Evolutionary conservation across 2,888 invertebrate species (phyloP).

Genomic region (Salpingus planirostris): DNA sequence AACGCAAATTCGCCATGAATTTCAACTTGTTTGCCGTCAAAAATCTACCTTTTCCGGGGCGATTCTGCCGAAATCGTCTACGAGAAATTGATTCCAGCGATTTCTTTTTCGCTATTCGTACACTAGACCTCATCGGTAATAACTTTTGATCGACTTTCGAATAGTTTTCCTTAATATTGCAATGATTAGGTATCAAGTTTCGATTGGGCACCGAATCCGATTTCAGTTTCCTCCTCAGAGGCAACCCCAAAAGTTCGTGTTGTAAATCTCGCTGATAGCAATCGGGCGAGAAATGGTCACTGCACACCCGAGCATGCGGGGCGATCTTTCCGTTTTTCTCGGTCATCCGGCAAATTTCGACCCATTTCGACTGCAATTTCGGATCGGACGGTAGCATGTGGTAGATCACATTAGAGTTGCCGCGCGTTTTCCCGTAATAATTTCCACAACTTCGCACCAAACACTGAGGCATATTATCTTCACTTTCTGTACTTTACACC

Average conservation of each 20-base stretch:
- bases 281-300: constrained; percentile 44
- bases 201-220: constrained; percentile 42
- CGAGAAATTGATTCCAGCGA: constrained; percentile 28
- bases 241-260: constrained; percentile 47
- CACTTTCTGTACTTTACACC: too few species aligned
- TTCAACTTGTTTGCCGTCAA: constrained; percentile 24
- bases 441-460: constrained; percentile 46
- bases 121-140: constrained; percentile 31
- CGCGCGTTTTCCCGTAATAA: constrained; percentile 46
- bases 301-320: constrained; percentile 45
- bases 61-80: neutral
- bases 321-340: constrained; percentile 22
- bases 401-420: constrained; percentile 39
- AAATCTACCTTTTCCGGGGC: constrained; percentile 2
- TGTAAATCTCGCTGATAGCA: constrained; percentile 48
- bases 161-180: constrained; percentile 2
- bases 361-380: constrained; percentile 42
- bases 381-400: constrained; percentile 46
- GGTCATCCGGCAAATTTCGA: constrained; percentile 35
- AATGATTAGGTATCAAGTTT: constrained; percentile 20
- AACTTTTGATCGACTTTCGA: constrained; percentile 6
- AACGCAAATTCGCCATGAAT: constrained; percentile 30
- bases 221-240: constrained; percentile 43
- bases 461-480: constrained; percentile 45
- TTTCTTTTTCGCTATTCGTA: constrained; percentile 33